Evolutionary conservation across 2,888 invertebrate species (phyloP).

Genomic region (Salticus scenicus): DNA sequence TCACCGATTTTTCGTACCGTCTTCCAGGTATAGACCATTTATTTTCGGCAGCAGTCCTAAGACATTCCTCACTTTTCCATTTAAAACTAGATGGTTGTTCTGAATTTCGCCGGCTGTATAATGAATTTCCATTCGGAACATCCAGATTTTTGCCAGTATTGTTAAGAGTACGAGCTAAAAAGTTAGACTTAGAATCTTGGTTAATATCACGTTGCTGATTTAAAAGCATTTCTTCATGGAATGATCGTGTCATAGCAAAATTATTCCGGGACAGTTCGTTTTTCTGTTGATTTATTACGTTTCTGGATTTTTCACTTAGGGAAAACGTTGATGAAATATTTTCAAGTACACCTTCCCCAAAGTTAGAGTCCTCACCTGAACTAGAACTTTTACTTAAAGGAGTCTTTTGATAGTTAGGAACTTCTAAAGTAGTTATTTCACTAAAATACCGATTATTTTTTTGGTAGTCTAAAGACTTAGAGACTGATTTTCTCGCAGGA

Average conservation of each 20-base stretch:
- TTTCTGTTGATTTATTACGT: slow-evolving; percentile 41
- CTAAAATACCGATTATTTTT: slow-evolving; percentile 19
- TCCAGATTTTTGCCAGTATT: slow-evolving; percentile 31
- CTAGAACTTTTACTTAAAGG: slow-evolving; percentile 54
- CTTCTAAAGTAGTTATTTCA: slow-evolving; percentile 28
- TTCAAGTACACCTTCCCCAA: slow-evolving; percentile 48
- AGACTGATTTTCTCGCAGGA: slow-evolving; percentile 45
- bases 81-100: slow-evolving; percentile 37
- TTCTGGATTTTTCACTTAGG: slow-evolving; percentile 36
- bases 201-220: slow-evolving; percentile 30
- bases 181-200: slow-evolving; percentile 49
- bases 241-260: slow-evolving; percentile 38
- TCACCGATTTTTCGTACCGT: slow-evolving; percentile 74
- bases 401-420: slow-evolving; percentile 27
- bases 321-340: background rate
- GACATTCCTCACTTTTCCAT: slow-evolving; percentile 62
- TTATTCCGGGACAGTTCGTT: slow-evolving; percentile 34
- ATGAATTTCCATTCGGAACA: background rate
- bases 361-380: slow-evolving; percentile 48
- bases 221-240: slow-evolving; percentile 36
- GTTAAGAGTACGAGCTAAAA: slow-evolving; percentile 47
- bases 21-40: slow-evolving; percentile 46
- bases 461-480: slow-evolving; percentile 25
- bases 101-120: background rate
- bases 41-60: slow-evolving; percentile 50